Evolutionary conservation across 2,888 invertebrate genomes (phyloP), one percentile per base, ranked within the genome.

Genomic region (Ennomos fuscantarius): DNA sequence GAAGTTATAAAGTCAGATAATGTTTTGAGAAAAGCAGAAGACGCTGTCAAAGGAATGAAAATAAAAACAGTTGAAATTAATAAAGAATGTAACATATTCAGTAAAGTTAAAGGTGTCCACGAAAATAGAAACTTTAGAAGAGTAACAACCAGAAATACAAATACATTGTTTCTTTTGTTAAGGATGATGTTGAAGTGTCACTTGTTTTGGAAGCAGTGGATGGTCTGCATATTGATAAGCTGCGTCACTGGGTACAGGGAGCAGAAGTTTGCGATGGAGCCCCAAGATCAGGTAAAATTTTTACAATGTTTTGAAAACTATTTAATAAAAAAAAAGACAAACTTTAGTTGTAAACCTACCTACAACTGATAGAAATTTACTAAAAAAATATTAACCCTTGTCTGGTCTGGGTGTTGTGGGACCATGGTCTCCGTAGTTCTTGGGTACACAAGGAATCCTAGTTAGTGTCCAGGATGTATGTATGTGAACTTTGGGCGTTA

Each of bases 231-330:
- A 40, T 66, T 85, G 60, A 49, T 81, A 57, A 72, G 70, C 69
- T 72, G 68, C 66, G 86, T 80, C 42, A 73, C 70, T 74, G 87
- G 79, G n/a, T 77, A 76, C 55, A 82, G 75, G 46, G 90, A 90
- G 50, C 91, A 91, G 72, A 85, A 85, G 63, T 92, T 92, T 67
- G 91, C 90, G 0, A 88, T 92, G 13, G 91, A 92, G 42, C 91
- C 91, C 0, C 90, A 91, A 59, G 91, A 92, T 76, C 91, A 92
- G 86, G 91, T 91, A 57, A 79, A 82, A 10, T 11, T 5, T 8
- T 24, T 24, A n/a, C n/a, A 3, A 13, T 12, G 2, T 13, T 34
- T 33, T 34, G 11, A 11, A 8, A 13, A 32, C 5, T 24, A 42
- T 11, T 42, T 2, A n/a, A n/a, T n/a, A 41, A 11, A 9, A 2